Percentiles rank a stretch among this genome's conserved stretches.
These are phyloP conservation scores for Spodoptera littoralis DNA, from an alignment of 2,888 invertebrate genomes.

Conservation along the genomic window DNA sequence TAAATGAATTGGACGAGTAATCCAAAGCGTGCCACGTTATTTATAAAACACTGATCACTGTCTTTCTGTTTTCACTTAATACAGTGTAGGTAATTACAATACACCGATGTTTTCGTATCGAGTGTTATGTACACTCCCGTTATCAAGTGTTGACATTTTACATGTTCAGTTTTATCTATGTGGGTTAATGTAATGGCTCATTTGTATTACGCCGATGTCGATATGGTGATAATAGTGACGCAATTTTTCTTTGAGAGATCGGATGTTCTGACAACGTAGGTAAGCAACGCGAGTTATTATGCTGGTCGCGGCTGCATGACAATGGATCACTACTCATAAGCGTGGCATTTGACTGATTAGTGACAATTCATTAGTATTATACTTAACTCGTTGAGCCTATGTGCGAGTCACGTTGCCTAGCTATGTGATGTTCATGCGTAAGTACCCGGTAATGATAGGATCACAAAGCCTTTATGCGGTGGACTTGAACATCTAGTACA, in stretches of 20 bases:
- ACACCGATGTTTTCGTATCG: conserved; percentile 39
- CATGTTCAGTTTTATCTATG: conserved; percentile 51
- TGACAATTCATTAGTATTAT: conserved; percentile 43
- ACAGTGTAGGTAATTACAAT: conserved; percentile 16
- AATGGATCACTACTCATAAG: conserved; percentile 38
- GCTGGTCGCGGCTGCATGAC: conserved; percentile 27
- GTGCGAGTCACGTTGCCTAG: conserved; percentile 30
- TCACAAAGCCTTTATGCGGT: conserved; percentile 39
- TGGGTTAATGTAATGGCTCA: conserved; percentile 59
- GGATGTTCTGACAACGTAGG: conserved; percentile 14
- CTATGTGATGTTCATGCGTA: conserved; percentile 36
- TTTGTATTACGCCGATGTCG: conserved; percentile 43
- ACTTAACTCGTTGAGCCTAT: conserved; percentile 27
- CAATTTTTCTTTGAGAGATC: conserved; percentile 30
- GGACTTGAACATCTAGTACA: conserved; percentile 8
- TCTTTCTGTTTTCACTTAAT: conserved; percentile 26
- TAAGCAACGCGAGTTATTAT: conserved; percentile 33
- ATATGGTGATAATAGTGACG: conserved; percentile 41
- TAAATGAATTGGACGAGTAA: conserved; percentile 12
- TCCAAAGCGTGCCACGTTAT: conserved; percentile 28
- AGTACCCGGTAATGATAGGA: conserved; percentile 20
- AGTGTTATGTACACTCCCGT: conserved; percentile 8
- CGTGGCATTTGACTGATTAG: conserved; percentile 48
- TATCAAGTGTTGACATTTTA: conserved; percentile 51
- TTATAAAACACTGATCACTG: conserved; percentile 44